Conservation (phyloP, 2,888 invertebrate species). For the Coleophora flavipennella region DNA sequence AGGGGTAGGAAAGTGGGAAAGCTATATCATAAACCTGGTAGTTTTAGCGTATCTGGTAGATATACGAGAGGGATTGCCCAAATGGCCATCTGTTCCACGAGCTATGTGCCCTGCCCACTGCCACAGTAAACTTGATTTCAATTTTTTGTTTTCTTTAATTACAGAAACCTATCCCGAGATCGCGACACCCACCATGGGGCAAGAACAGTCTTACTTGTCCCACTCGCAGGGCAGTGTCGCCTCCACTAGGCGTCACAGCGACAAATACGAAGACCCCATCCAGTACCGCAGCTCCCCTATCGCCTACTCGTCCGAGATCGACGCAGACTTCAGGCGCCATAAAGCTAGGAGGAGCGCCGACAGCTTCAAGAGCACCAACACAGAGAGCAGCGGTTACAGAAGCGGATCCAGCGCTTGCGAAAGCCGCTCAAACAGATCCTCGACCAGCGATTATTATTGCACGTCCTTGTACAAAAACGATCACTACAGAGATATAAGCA, state of each 20-base stretch:
- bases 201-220: constrained; percentile 56
- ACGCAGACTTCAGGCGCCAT: constrained; percentile 45
- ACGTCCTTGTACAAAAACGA: constrained; percentile 67
- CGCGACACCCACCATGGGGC: constrained; percentile 57
- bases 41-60: too few relatives aligned
- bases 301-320: constrained; percentile 38
- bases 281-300: constrained; percentile 37
- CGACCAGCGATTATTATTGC: constrained; percentile 55
- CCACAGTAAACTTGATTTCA: too few relatives aligned
- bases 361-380: constrained; percentile 60
- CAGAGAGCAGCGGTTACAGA: constrained; percentile 61
- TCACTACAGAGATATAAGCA: constrained; percentile 61
- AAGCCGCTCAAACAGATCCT: constrained; percentile 52
- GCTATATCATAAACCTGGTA: too few relatives aligned
- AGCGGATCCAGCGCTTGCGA: constrained; percentile 63
- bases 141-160: constrained; percentile 23
- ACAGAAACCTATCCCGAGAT: constrained; percentile 42
- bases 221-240: constrained; percentile 38
- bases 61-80: too few relatives aligned
- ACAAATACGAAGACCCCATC: constrained; percentile 43
- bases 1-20: too few relatives aligned
- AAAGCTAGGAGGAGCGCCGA: constrained; percentile 49
- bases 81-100: too few relatives aligned
- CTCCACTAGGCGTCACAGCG: constrained; percentile 38
- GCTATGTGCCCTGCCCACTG: too few relatives aligned